Conservation (phyloP, 1,140 invertebrate species). For the Zaprionus gabonicus region DNA sequence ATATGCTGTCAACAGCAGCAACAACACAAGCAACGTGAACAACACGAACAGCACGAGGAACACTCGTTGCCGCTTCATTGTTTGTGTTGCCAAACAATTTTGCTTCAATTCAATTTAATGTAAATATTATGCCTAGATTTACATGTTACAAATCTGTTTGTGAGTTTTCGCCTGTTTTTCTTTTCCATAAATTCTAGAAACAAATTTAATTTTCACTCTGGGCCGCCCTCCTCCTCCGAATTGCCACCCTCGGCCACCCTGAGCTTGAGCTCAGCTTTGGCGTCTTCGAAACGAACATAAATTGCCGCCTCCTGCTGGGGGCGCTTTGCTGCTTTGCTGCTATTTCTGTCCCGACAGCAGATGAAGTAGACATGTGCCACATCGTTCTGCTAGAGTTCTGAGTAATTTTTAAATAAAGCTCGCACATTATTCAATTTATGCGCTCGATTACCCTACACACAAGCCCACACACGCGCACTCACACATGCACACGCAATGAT, state of each 20-base stretch:
- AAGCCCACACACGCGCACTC: background rate
- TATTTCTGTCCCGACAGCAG: conserved; percentile 15
- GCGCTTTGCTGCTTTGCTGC: conserved; percentile 2
- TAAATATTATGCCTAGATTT: conserved; percentile 59
- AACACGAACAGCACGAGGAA: conserved; percentile 2
- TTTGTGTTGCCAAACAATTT: conserved; percentile 58
- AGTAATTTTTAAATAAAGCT: conserved; percentile 38
- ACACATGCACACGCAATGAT: background rate
- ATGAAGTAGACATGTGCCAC: background rate
- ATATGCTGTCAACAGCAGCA: conserved; percentile 48
- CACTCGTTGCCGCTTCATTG: conserved; percentile 44
- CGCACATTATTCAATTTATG: conserved; percentile 28
- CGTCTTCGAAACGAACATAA: conserved; percentile 23
- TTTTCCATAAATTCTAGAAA: conserved; percentile 25
- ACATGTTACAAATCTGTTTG: conserved; percentile 34
- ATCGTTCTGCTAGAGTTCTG: conserved; percentile 26
- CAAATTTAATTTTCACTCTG: conserved; percentile 70
- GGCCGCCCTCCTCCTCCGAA: background rate
- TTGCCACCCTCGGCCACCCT: conserved; percentile 3
- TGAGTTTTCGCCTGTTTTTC: conserved; percentile 12
- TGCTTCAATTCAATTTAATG: conserved; percentile 70
- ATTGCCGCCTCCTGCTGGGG: conserved; percentile 20
- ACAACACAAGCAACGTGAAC: conserved; percentile 14
- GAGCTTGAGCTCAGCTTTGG: conserved; percentile 6
- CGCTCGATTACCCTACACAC: conserved; percentile 31